Conservation (phyloP, 2,113 vertebrate species). For the Perca fluviatilis region DNA sequence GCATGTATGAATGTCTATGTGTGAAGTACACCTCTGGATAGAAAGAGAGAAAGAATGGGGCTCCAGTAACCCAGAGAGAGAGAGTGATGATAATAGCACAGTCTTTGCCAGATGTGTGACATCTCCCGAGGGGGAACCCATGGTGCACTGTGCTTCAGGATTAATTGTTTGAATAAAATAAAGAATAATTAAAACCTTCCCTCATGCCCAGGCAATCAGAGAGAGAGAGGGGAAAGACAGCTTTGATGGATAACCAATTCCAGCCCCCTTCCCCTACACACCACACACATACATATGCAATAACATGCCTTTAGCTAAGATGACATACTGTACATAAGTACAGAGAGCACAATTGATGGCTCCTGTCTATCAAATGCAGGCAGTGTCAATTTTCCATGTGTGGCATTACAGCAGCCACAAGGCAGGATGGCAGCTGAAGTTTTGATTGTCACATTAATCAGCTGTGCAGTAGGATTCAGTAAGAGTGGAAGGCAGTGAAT, state of each 20-base stretch:
- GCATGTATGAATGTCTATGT: not conserved
- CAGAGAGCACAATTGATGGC: constrained; percentile 64
- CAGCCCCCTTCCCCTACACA: not conserved
- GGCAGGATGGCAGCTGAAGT: constrained; percentile 35
- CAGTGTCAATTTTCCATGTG: constrained; percentile 32
- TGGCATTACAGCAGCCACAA: constrained; percentile 4
- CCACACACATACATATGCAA: not conserved
- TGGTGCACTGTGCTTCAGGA: constrained; percentile 68
- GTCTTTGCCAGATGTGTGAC: constrained; percentile 73
- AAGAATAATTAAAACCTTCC: constrained; percentile 79
- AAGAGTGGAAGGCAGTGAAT: constrained; percentile 30
- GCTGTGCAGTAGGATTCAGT: constrained; percentile 40
- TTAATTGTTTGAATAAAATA: constrained; percentile 76
- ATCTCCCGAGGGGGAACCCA: constrained; percentile 64
- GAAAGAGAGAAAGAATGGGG: constrained; percentile 16
- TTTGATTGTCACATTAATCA: constrained; percentile 75
- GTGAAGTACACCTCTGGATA: constrained; percentile 21
- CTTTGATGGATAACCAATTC: constrained; percentile 66
- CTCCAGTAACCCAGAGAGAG: constrained; percentile 55
- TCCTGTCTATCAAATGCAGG: constrained; percentile 60
- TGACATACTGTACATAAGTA: constrained; percentile 48
- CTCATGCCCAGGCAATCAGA: constrained; percentile 64
- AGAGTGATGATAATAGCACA: constrained; percentile 38
- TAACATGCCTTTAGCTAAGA: constrained; percentile 50
- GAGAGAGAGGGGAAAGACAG: constrained; percentile 10